Evolutionary conservation across 1,140 invertebrate genomes (phyloP).

Genomic region (Hirudo medicinalis): DNA sequence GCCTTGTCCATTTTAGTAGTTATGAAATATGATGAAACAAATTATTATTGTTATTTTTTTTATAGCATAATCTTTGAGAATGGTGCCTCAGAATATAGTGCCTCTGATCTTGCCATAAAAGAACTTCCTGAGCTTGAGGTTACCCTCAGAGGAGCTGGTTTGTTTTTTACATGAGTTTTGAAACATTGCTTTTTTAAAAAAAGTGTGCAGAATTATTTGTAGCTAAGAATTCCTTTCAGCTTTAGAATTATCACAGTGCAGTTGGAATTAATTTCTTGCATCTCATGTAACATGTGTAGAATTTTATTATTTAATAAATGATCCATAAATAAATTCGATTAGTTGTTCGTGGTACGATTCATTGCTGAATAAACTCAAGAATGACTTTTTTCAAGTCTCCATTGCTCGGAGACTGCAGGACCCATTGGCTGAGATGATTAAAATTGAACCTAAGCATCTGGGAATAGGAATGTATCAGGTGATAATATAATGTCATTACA

Average conservation of each 20-base stretch:
- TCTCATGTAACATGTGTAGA: too few species aligned
- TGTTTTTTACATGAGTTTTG: constrained; percentile 10
- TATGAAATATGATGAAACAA: too few species aligned
- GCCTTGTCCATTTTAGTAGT: too few species aligned
- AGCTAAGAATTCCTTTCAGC: neutral
- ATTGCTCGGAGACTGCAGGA: constrained; percentile 73
- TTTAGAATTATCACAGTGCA: too few species aligned
- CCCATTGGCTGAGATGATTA: constrained; percentile 75
- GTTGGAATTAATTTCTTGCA: too few species aligned
- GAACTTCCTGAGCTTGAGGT: constrained; percentile 68
- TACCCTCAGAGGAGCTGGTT: constrained; percentile 63
- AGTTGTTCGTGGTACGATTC: neutral
- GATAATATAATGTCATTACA: constrained; percentile 12
- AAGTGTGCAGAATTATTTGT: neutral
- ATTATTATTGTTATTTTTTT: constrained; percentile 13
- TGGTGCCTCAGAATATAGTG: constrained; percentile 79
- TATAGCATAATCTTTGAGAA: constrained; percentile 69
- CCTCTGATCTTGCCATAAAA: constrained; percentile 62
- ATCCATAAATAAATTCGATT: too few species aligned
- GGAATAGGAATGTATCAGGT: constrained; percentile 71
- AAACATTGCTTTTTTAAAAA: neutral
- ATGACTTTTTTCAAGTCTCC: constrained; percentile 48
- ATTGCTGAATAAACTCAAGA: neutral
- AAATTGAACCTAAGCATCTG: constrained; percentile 77
- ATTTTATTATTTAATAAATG: neutral